Base-by-base conservation (phyloP, 64 coral and sea anemone genomes). In the Montipora sp. region DNA sequence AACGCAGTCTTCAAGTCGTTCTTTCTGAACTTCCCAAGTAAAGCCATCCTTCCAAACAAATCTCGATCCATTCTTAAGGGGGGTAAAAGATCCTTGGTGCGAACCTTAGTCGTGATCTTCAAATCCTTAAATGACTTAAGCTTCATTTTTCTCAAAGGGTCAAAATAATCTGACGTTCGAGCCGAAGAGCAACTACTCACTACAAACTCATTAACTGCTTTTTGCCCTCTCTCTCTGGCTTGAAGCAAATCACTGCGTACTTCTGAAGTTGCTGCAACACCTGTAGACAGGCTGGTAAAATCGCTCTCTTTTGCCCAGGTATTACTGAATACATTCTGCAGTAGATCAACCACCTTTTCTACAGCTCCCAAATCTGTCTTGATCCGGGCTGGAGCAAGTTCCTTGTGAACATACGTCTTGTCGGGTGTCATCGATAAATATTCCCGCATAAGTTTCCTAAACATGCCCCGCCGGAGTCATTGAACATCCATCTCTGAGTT, bases 1-100 rank as follows among this genome's bases (percentile, higher is more conserved):
- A 89, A 95, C 12, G 73, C 73, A 7, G 48, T 21, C 53, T 77
- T 90, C 87, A 90, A 51, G 79, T 95, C 59, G 5, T 81, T 95
- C 71, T 91, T 66, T 6, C 94, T 63, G 47, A 95, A 91, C 48
- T 95, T 65, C 7, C 83, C 83, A 20, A 91, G 63, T 51, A 95
- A 65, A 48, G 89, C 75, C 94, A 95, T 90, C 87, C 75, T 90
- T 69, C 87, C 93, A 78, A 95, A 91, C 44, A 88, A 50, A 47
- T 71, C 65, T 75, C 68, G 19, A 69, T 91, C 94, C 81, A 91
- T 87, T 57, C 75, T 87, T 12, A 95, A 55, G 51, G 89, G 83
- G 13, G 88, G 9, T 18, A 72, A 70, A 51, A 14, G 59, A 18
- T 83, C 20, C 58, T 89, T 83, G 48, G 55, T 73, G 22, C 10